Conservation (phyloP, 35 echinoderm and acorn worm species). For the Hemicentrotus pulcherrimus region DNA sequence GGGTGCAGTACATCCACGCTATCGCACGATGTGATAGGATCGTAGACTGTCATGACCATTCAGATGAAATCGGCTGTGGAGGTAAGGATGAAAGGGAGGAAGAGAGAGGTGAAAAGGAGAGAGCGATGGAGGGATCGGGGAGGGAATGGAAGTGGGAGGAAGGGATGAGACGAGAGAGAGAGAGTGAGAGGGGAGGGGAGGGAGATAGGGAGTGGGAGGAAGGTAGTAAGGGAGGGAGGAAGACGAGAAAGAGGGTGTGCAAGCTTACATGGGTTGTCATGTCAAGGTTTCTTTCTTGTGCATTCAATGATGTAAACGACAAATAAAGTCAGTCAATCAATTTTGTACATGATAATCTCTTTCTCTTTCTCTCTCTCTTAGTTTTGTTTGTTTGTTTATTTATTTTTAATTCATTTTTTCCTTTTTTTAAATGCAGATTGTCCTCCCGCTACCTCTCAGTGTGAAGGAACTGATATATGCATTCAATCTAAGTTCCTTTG, state of each 20-base stretch:
- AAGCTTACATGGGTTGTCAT: no score
- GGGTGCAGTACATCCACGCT: not conserved
- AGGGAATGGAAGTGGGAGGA: not conserved
- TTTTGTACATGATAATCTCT: no score
- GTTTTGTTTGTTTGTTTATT: no score
- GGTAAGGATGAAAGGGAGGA: not conserved
- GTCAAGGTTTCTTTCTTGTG: no score
- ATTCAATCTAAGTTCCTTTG: not conserved
- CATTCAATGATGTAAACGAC: no score
- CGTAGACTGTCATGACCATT: not conserved
- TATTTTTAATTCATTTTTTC: not conserved
- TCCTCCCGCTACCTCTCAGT: not conserved
- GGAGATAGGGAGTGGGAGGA: no score
- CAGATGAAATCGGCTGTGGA: not conserved
- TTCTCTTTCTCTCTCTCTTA: no score
- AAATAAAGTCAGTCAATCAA: no score
- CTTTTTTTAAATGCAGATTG: not conserved
- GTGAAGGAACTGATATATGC: slow-evolving; percentile 35
- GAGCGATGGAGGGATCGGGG: not conserved
- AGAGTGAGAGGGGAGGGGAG: no score
- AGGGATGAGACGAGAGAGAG: not conserved
- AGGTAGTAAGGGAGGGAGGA: no score
- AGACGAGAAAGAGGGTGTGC: no score
- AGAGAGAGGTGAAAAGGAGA: not conserved
- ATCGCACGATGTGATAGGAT: slow-evolving; percentile 31